Percentiles rank a stretch among this genome's conserved stretches.
phyloP scores from a whole-genome alignment of 2,797 vertebrate species.

The Sebastolobus altivelis region DNA sequence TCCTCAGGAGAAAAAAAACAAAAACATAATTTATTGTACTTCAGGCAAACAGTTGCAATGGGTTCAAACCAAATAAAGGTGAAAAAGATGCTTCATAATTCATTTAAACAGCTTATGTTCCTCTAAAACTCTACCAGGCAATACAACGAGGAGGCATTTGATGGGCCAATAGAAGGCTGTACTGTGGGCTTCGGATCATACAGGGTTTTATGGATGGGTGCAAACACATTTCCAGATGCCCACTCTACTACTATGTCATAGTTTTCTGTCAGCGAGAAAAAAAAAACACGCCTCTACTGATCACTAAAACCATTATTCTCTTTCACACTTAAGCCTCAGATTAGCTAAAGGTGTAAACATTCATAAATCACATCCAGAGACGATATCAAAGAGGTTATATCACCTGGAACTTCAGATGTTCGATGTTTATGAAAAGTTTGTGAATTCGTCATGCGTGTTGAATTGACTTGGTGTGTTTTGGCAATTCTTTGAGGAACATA shows the following conservation, averaged over 20 bases:
- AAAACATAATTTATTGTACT: conserved; percentile 70
- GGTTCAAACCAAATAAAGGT: conserved; percentile 68
- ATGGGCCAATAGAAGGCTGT: conserved; percentile 69
- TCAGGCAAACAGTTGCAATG: conserved; percentile 74
- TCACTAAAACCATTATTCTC: conserved; percentile 50
- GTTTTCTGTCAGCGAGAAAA: conserved; percentile 19
- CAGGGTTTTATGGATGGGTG: conserved; percentile 50
- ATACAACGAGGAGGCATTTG: conserved; percentile 69
- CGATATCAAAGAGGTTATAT: conserved; percentile 36
- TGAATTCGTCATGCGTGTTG: conserved; percentile 30
- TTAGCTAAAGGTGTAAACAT: conserved; percentile 58
- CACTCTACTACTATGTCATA: conserved; percentile 43
- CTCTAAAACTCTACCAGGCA: conserved; percentile 66
- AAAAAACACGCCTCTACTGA: conserved; percentile 42
- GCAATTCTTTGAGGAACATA: conserved; percentile 66
- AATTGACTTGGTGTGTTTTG: conserved; percentile 68
- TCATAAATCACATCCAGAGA: conserved; percentile 64
- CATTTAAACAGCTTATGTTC: conserved; percentile 64
- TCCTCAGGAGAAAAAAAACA: conserved; percentile 65
- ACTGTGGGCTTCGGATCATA: conserved; percentile 55
- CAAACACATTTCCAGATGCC: conserved; percentile 54
- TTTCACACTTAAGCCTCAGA: conserved; percentile 50
- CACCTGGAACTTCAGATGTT: conserved; percentile 56
- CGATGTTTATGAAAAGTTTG: conserved; percentile 42
- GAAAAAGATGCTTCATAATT: conserved; percentile 72